phyloP scores from a whole-genome alignment of 1,140 invertebrate genomes.

The Mizuhopecten yessoensis region DNA sequence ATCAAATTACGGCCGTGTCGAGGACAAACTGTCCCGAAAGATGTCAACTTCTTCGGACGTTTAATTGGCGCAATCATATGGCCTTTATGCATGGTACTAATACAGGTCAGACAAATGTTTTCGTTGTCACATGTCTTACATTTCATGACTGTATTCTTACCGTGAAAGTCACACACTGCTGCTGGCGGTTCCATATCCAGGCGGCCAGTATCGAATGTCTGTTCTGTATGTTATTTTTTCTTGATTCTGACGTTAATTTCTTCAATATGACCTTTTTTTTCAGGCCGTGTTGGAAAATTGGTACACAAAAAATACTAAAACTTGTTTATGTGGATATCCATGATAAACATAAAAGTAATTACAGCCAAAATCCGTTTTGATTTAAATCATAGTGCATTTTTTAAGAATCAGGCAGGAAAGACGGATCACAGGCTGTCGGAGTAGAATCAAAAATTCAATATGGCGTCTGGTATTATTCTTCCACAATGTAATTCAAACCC shows the following conservation, averaged over 20 bases:
- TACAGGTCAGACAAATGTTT: constrained; percentile 1
- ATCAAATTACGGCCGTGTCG: not conserved
- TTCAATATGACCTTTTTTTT: not conserved
- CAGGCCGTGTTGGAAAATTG: not conserved
- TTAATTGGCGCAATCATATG: not conserved
- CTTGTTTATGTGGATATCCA: not conserved
- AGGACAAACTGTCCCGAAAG: not conserved
- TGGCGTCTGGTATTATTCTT: not conserved
- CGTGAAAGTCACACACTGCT: not conserved
- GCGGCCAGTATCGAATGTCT: not conserved
- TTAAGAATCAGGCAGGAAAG: not conserved
- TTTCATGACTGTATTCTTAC: not conserved
- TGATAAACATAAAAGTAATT: not conserved
- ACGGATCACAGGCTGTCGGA: not conserved
- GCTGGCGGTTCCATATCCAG: not conserved
- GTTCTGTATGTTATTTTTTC: too few relatives aligned
- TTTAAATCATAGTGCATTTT: too few relatives aligned
- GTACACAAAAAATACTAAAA: not conserved
- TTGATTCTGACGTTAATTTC: not conserved
- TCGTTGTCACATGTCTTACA: not conserved
- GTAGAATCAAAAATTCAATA: not conserved
- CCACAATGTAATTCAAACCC: not conserved
- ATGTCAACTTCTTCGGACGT: not conserved
- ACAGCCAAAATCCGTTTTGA: not conserved
- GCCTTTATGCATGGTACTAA: constrained; percentile 12